These are phyloP conservation scores for Drosophila sproati DNA, from an alignment of 1,140 invertebrate genomes.

Conservation along the genomic window DNA sequence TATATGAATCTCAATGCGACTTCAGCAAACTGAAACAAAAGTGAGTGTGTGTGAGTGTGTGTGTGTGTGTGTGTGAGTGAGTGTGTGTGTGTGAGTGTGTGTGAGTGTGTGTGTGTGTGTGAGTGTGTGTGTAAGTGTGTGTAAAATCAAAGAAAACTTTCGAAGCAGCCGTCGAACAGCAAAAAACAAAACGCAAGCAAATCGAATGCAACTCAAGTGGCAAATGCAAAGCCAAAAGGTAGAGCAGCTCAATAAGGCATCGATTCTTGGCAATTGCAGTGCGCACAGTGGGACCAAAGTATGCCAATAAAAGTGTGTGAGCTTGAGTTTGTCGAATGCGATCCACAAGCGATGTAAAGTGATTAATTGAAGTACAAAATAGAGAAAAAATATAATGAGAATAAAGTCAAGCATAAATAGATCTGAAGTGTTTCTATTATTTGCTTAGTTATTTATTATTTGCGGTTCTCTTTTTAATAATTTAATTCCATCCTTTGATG, in stretches of 20 bases:
- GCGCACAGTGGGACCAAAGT: slow-evolving; percentile 44
- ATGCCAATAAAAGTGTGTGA: not conserved
- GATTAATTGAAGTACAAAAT: not conserved
- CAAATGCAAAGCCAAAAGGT: slow-evolving; percentile 65
- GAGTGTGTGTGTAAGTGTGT: slow-evolving; percentile 8
- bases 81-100: slow-evolving; percentile 6
- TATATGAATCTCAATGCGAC: slow-evolving; percentile 77
- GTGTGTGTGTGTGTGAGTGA: slow-evolving; percentile 8
- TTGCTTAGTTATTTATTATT: too few relatives aligned
- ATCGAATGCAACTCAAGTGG: slow-evolving; percentile 62
- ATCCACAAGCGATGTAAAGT: slow-evolving; percentile 1
- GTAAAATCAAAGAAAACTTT: slow-evolving; percentile 39
- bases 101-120: slow-evolving; percentile 8
- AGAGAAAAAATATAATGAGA: not conserved
- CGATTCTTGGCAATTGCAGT: slow-evolving; percentile 13
- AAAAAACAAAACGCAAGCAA: slow-evolving; percentile 14
- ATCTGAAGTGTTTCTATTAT: too few relatives aligned
- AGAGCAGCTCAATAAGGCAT: slow-evolving; percentile 24
- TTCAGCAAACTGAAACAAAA: slow-evolving; percentile 62
- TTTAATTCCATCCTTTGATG: too few relatives aligned
- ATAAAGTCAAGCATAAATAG: too few relatives aligned
- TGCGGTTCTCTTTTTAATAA: too few relatives aligned
- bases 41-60: not conserved
- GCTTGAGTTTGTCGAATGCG: not conserved
- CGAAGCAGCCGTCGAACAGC: slow-evolving; percentile 35